Percentiles rank a stretch among this genome's conserved stretches.
Evolutionary conservation across 2,888 invertebrate species (phyloP).

Genomic region (Panopea generosa): DNA sequence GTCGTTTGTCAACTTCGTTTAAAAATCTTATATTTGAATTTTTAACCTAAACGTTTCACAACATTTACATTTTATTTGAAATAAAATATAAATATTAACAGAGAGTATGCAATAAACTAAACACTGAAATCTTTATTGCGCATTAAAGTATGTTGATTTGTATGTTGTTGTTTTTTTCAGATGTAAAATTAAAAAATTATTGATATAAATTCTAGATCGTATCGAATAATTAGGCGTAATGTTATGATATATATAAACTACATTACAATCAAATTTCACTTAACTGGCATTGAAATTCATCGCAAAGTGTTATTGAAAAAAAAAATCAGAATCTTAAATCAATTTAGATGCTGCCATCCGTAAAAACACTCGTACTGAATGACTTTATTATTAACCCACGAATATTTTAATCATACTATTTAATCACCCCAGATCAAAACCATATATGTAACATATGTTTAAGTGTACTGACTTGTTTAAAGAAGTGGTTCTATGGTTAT

Average conservation of each 20-base stretch:
- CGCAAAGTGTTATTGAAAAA: no score
- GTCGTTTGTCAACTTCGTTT: no score
- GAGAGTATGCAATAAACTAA: no score
- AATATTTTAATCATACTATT: not conserved
- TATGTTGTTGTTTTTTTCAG: no score
- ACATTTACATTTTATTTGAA: no score
- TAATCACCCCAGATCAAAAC: not conserved
- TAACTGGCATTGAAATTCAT: not conserved
- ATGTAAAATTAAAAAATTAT: no score
- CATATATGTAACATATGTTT: conserved; percentile 8
- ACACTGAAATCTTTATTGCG: no score
- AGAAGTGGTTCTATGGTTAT: conserved; percentile 19
- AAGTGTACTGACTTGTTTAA: conserved; percentile 10
- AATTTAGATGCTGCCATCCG: not conserved
- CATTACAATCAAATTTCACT: conserved; percentile 13
- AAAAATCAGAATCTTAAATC: not conserved
- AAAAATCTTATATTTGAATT: no score
- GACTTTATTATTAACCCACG: not conserved
- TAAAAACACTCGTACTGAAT: conserved; percentile 1
- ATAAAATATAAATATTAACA: no score
- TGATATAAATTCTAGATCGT: not conserved
- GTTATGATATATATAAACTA: not conserved
- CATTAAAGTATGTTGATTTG: no score
- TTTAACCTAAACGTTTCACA: no score
- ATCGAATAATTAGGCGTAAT: not conserved